Evolutionary conservation across 2,113 vertebrate species (phyloP).

Genomic region (Passerina amoena): DNA sequence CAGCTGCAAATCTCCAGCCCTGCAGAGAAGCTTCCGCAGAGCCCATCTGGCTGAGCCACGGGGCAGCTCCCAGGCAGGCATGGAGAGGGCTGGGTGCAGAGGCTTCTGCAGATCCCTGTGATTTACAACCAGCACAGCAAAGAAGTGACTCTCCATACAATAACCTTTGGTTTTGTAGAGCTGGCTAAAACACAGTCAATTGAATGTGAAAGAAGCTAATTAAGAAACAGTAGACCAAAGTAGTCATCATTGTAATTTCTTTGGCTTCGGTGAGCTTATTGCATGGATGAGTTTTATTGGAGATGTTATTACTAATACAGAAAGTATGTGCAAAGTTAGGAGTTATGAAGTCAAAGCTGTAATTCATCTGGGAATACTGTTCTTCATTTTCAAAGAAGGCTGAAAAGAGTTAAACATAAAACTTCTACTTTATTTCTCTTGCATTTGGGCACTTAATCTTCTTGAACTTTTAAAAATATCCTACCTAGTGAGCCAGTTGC

Average conservation of each 20-base stretch:
- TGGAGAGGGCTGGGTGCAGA: background rate
- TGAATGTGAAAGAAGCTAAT: conserved; percentile 46
- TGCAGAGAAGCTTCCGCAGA: conserved; percentile 10
- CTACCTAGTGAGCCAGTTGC: background rate
- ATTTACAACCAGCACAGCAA: background rate
- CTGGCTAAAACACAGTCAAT: conserved; percentile 2
- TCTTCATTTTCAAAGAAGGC: background rate
- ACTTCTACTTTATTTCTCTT: background rate
- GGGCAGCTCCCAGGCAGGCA: background rate
- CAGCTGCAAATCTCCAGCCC: background rate
- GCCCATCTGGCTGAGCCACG: background rate
- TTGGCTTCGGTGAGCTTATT: conserved; percentile 30
- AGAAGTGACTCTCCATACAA: background rate
- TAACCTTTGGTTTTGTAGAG: conserved; percentile 37
- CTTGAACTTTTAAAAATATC: background rate
- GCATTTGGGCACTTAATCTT: background rate
- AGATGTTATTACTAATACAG: background rate
- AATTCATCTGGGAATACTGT: background rate
- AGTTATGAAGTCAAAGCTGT: background rate
- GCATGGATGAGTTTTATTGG: conserved; percentile 45
- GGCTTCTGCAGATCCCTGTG: background rate
- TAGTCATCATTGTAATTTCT: conserved; percentile 31
- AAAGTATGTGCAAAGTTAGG: background rate
- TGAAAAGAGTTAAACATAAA: background rate
- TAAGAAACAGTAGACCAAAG: conserved; percentile 23